phyloP scores from a whole-genome alignment of 2,113 vertebrate genomes.

The Plecturocebus donacophilus region DNA sequence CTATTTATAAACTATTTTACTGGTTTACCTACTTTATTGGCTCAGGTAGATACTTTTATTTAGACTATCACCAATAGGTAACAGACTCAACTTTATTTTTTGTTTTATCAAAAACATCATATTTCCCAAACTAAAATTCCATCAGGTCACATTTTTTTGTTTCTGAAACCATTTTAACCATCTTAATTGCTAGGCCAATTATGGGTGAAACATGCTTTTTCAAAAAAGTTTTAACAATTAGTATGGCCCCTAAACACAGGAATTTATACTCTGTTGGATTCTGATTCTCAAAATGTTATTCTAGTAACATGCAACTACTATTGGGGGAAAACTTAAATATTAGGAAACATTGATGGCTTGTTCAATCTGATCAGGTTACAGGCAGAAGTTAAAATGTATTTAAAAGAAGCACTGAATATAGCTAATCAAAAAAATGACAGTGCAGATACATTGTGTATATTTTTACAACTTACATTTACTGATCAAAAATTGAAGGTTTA shows the following conservation, averaged over 20 bases:
- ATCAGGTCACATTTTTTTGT: background rate
- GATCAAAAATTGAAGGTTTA: constrained; percentile 40
- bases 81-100: constrained; percentile 30
- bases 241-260: background rate
- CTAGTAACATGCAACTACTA: background rate
- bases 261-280: background rate
- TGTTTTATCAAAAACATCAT: background rate
- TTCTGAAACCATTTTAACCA: background rate
- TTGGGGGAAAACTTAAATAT: background rate
- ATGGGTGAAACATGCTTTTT: background rate
- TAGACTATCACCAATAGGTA: background rate
- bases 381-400: background rate
- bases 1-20: constrained; percentile 67
- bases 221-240: background rate
- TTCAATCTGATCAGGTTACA: background rate
- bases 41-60: constrained; percentile 22
- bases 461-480: constrained; percentile 15
- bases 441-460: background rate
- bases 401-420: background rate
- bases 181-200: background rate
- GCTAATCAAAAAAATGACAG: background rate
- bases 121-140: background rate
- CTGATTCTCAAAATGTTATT: background rate
- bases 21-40: constrained; percentile 53
- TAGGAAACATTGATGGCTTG: background rate